phyloP scores from a whole-genome alignment of 1,140 invertebrate genomes.

The Orchestia grillus region DNA sequence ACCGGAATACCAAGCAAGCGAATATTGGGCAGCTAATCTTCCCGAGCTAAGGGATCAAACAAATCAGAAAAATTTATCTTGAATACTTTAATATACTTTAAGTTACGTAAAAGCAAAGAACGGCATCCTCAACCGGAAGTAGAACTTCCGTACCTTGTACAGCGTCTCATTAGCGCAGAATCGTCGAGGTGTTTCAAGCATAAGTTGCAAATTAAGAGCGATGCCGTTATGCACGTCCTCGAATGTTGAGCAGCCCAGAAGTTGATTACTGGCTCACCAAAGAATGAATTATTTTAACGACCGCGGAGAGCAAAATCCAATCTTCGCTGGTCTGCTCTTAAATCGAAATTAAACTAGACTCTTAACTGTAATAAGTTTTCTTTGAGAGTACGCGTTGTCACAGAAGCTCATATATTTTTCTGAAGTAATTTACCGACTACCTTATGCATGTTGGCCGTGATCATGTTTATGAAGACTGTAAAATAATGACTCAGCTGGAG shows the following conservation, averaged over 20 bases:
- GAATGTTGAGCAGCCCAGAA: neutral
- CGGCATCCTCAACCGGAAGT: neutral
- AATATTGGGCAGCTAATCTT: too few species aligned
- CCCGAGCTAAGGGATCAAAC: too few species aligned
- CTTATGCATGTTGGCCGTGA: neutral
- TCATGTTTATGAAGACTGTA: neutral
- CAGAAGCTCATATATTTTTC: neutral
- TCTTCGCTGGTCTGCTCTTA: neutral
- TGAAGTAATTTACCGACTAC: neutral
- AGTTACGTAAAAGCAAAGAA: neutral
- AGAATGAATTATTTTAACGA: neutral
- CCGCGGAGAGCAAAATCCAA: neutral
- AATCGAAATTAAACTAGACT: neutral
- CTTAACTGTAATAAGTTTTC: neutral
- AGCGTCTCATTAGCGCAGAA: neutral
- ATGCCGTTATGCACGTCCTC: neutral
- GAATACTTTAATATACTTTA: too few species aligned
- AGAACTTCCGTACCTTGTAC: neutral
- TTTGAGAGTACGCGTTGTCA: neutral
- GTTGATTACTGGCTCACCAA: neutral
- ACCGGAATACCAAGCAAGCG: too few species aligned
- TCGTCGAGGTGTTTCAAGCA: neutral
- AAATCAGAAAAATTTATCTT: too few species aligned
- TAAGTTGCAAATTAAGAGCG: neutral
- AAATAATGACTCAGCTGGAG: conserved; percentile 7